A percentile compares a stretch with the other conserved stretches of the same genome.
Conservation (phyloP, 1,140 invertebrate genomes). For the Thalassaphorura encarpata region DNA sequence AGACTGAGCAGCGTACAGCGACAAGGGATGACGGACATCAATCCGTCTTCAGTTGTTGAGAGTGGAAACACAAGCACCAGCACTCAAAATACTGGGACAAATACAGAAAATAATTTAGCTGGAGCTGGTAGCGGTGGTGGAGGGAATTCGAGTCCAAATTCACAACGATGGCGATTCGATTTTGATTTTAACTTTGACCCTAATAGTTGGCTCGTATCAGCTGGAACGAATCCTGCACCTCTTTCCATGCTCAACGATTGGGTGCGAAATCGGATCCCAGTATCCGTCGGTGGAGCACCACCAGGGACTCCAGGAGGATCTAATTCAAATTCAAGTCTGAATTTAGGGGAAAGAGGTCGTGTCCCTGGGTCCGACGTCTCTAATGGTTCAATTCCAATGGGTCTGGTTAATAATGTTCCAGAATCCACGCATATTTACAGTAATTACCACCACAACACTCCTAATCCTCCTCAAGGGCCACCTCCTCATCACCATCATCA, state of each 20-base stretch:
- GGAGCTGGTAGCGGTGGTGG: no score
- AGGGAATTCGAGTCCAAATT: background rate
- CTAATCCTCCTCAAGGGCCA: background rate
- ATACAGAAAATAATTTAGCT: no score
- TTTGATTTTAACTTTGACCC: conserved; percentile 30
- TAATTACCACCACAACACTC: background rate
- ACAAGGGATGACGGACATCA: no score
- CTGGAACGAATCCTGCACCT: conserved; percentile 5
- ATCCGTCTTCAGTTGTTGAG: no score
- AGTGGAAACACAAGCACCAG: no score
- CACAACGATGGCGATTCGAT: conserved; percentile 27
- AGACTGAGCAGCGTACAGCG: no score
- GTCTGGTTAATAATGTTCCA: background rate
- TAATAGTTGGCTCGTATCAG: conserved; percentile 19
- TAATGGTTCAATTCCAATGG: background rate
- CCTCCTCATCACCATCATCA: background rate
- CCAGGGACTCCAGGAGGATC: background rate
- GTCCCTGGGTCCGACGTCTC: background rate
- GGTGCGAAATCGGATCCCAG: conserved; percentile 18
- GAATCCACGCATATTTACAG: background rate
- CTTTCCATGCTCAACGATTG: conserved; percentile 27
- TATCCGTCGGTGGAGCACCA: background rate
- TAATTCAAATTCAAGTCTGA: background rate
- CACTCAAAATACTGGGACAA: no score
- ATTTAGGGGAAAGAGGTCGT: conserved; percentile 1